Evolutionary conservation across 2,113 vertebrate species (phyloP).

Genomic region (Hippopotamus amphibius): DNA sequence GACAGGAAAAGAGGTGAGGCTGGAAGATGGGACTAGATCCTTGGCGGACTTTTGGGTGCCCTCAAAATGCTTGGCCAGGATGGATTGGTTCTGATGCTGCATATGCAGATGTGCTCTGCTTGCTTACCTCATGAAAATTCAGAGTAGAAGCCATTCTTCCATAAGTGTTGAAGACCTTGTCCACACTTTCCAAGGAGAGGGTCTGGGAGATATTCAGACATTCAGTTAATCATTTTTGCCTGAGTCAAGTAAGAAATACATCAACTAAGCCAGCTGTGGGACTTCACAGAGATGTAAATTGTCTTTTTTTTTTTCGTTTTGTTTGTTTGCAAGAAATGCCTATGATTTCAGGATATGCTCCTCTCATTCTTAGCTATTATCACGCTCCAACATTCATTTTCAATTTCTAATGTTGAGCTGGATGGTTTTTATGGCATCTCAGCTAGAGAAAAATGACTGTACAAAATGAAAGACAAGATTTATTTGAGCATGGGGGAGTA

Average conservation of each 20-base stretch:
- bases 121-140: background rate
- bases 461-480: slow-evolving; percentile 59
- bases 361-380: slow-evolving; percentile 54
- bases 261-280: slow-evolving; percentile 1
- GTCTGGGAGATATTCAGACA: background rate
- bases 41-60: too few relatives aligned
- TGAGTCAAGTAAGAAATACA: background rate
- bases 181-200: background rate
- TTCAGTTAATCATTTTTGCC: background rate
- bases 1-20: background rate
- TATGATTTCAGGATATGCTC: slow-evolving; percentile 39
- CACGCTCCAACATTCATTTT: slow-evolving; percentile 54
- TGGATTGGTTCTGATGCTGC: background rate
- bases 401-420: slow-evolving; percentile 65
- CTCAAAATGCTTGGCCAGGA: background rate
- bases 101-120: background rate
- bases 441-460: slow-evolving; percentile 38
- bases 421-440: slow-evolving; percentile 64
- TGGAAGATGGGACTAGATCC: background rate
- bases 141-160: background rate
- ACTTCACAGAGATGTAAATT: slow-evolving; percentile 42
- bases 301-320: background rate
- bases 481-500: background rate
- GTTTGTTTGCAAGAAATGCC: slow-evolving; percentile 53
- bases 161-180: background rate